Evolutionary conservation across 1,140 invertebrate genomes (phyloP).

Genomic region (Lethrus apterus): DNA sequence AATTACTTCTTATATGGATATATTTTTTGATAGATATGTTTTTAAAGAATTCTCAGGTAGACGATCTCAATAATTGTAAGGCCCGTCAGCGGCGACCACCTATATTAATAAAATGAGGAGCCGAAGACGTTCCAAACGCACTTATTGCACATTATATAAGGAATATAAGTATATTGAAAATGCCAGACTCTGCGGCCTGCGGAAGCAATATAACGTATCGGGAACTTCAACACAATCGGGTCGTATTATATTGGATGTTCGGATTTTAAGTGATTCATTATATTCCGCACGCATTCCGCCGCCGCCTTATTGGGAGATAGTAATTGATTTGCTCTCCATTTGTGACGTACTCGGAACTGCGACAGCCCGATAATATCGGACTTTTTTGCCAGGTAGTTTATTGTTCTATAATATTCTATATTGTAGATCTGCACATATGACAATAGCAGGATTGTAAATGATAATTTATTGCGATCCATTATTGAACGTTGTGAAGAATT

Average conservation of each 20-base stretch:
- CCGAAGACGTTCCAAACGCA: conserved; percentile 15
- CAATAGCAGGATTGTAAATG: too few relatives aligned
- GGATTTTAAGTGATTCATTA: conserved; percentile 21
- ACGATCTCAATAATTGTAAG: too few relatives aligned
- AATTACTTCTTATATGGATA: too few relatives aligned
- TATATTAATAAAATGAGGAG: too few relatives aligned
- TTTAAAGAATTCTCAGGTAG: too few relatives aligned
- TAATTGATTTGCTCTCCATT: conserved; percentile 16
- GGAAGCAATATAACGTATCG: conserved; percentile 22
- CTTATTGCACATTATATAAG: conserved; percentile 28
- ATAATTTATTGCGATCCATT: too few relatives aligned
- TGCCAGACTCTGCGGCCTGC: conserved; percentile 20
- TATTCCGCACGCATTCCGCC: conserved; percentile 16
- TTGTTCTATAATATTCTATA: too few relatives aligned
- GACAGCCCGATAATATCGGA: conserved; percentile 7
- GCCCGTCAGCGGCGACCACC: too few relatives aligned
- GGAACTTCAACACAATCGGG: conserved; percentile 5
- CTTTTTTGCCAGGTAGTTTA: too few relatives aligned
- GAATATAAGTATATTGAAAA: conserved; percentile 31
- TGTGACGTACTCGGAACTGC: conserved; percentile 9
- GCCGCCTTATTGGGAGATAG: conserved; percentile 17
- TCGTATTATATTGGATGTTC: conserved; percentile 10
- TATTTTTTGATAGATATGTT: too few relatives aligned
- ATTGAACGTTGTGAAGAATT: too few relatives aligned
- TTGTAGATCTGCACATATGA: too few relatives aligned